Evolutionary conservation across 2,797 vertebrate genomes (phyloP), one percentile per base, ranked within the genome.

Genomic region (Crenichthys baileyi): DNA sequence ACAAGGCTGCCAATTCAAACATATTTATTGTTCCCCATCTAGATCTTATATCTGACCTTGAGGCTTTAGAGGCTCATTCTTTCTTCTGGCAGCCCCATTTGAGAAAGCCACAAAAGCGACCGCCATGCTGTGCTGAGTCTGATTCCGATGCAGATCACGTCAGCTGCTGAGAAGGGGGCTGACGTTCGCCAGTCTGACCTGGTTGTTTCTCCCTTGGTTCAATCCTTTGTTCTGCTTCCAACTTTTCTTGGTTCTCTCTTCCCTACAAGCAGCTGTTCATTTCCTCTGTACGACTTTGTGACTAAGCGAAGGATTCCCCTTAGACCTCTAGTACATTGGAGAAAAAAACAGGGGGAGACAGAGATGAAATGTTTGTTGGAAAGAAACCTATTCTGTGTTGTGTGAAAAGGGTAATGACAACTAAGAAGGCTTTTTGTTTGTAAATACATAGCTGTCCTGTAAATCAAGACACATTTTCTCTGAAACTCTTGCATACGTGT

Each of bases 121-220:
- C 82, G 70, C 68, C 65, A 82, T 90, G 88, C 79, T 83, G 87
- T 76, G 85, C 84, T 79, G 79, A 39, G 15, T 31, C 78, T 71
- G 16, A 81, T 94, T 93, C 82, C 88, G 85, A 94, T 94, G 93
- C 92, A 90, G 88, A 90, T 93, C 94, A 94, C 92, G 92, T 93
- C 56, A 70, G 87, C 85, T 86, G 83, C 86, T 87, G 87, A 90
- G 89, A 79, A 89, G 85, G 77, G 70, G 81, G 89, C 86, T 84
- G 78, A 83, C 80, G 70, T 88, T 88, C 81, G 63, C 85, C 80
- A 76, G 82, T 88, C 87, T 93, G 91, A 94, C 93, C 91, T 74
- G 87, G 82, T 87, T 90, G 90, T 88, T 89, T 90, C 81, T 87
- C 73, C 71, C 80, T 83, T 87, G 7, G 72, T 87, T 90, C 85